phyloP scores from a whole-genome alignment of 2,888 invertebrate genomes.

The Drosophila mulleri region DNA sequence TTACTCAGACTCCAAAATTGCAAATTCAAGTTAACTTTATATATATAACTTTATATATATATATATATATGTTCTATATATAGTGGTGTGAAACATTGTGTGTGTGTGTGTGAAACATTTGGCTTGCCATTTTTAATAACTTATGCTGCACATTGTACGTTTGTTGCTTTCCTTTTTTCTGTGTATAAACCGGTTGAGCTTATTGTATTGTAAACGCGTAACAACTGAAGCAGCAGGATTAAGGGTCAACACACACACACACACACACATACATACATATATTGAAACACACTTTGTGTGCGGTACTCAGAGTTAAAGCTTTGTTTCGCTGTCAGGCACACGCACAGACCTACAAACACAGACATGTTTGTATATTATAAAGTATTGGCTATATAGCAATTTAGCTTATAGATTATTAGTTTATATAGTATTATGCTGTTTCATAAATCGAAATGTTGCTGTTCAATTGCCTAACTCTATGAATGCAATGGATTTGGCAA shows the following conservation, averaged over 20 bases:
- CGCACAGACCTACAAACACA: no score
- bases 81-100: neutral
- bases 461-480: neutral
- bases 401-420: conserved; percentile 1
- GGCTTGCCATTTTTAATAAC: conserved; percentile 60
- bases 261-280: neutral
- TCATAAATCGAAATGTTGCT: neutral
- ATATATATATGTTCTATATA: neutral
- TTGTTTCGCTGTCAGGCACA: neutral
- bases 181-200: conserved; percentile 24
- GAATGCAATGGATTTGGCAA: neutral
- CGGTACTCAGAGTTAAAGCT: neutral
- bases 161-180: neutral
- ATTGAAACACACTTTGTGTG: conserved; percentile 14
- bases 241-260: conserved; percentile 8
- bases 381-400: neutral
- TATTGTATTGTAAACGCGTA: conserved; percentile 24
- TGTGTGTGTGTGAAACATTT: conserved; percentile 23
- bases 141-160: conserved; percentile 46
- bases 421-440: neutral
- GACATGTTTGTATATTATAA: neutral
- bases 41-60: neutral
- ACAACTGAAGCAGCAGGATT: conserved; percentile 20
- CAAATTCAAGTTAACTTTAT: conserved; percentile 27
- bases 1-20: conserved; percentile 66